A percentile compares a stretch with the other conserved stretches of the same genome.
Conservation (phyloP, 2,888 invertebrate species). For the Conops quadrifasciatus region DNA sequence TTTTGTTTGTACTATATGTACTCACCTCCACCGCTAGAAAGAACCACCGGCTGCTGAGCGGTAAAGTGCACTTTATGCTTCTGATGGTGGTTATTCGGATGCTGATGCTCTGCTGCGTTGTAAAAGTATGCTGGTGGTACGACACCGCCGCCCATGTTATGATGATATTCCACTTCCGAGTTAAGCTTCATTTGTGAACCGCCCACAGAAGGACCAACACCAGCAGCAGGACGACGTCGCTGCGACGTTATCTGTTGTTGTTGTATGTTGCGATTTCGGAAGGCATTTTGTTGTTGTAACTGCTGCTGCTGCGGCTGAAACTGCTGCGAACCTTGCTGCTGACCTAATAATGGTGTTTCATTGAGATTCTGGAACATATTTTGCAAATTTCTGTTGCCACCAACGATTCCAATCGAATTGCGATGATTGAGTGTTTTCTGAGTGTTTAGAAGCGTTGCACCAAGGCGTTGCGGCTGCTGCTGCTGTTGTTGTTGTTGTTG, state of each 20-base stretch:
- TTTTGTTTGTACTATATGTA: conserved; percentile 39
- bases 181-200: conserved; percentile 33
- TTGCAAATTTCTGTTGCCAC: conserved; percentile 46
- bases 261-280: conserved; percentile 37
- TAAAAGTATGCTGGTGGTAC: conserved; percentile 28
- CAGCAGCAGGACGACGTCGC: conserved; percentile 37
- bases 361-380: conserved; percentile 46
- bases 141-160: conserved; percentile 21
- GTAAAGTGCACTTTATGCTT: conserved; percentile 45
- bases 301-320: conserved; percentile 44
- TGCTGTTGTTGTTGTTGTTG: conserved; percentile 40
- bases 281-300: conserved; percentile 25
- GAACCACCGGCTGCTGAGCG: conserved; percentile 39
- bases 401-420: conserved; percentile 33
- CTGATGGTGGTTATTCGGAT: conserved; percentile 41
- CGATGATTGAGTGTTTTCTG: conserved; percentile 35
- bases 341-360: conserved; percentile 32
- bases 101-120: conserved; percentile 30
- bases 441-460: conserved; percentile 28
- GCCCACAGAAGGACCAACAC: conserved; percentile 8
- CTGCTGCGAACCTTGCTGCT: conserved; percentile 37
- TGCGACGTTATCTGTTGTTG: conserved; percentile 35
- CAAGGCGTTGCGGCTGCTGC: conserved; percentile 37
- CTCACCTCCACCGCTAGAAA: conserved; percentile 51
- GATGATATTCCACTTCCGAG: conserved; percentile 36